Evolutionary conservation across 23 tunicate species (phyloP).

Genomic region (Oikopleura dioica): DNA sequence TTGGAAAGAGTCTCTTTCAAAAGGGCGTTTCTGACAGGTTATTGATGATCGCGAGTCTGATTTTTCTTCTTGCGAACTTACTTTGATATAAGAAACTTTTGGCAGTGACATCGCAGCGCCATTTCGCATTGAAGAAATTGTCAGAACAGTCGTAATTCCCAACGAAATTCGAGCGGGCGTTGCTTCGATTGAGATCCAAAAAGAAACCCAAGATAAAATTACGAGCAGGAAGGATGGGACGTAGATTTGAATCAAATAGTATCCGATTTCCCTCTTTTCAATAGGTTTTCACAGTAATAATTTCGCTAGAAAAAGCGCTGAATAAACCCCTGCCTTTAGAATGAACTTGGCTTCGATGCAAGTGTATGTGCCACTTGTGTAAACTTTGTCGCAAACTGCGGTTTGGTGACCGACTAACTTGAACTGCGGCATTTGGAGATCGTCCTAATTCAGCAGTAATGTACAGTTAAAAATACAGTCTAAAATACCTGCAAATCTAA

Average conservation of each 20-base stretch:
- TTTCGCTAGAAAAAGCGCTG: too few relatives aligned
- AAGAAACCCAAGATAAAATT: slow-evolving; percentile 80
- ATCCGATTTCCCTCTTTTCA: slow-evolving; percentile 40
- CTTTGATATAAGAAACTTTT: neutral
- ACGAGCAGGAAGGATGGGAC: slow-evolving; percentile 67
- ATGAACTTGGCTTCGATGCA: neutral
- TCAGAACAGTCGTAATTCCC: slow-evolving; percentile 75
- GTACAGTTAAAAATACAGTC: neutral
- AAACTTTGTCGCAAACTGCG: neutral
- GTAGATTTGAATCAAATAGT: slow-evolving; percentile 78
- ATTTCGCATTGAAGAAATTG: slow-evolving; percentile 81
- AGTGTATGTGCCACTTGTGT: neutral
- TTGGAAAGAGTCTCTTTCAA: too few relatives aligned
- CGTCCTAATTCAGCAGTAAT: neutral
- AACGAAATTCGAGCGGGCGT: slow-evolving; percentile 72
- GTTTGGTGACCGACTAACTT: neutral
- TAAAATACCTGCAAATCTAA: neutral
- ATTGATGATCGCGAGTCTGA: too few relatives aligned
- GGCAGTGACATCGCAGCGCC: slow-evolving; percentile 28
- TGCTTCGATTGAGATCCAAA: slow-evolving; percentile 89
- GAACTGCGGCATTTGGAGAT: neutral
- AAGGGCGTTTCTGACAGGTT: too few relatives aligned
- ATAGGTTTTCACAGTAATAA: too few relatives aligned
- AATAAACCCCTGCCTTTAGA: neutral
- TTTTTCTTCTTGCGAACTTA: neutral